Percentiles rank a stretch among this genome's conserved stretches.
Evolutionary conservation across 2,888 invertebrate species (phyloP).

Genomic region (Osmoderma eremita): DNA sequence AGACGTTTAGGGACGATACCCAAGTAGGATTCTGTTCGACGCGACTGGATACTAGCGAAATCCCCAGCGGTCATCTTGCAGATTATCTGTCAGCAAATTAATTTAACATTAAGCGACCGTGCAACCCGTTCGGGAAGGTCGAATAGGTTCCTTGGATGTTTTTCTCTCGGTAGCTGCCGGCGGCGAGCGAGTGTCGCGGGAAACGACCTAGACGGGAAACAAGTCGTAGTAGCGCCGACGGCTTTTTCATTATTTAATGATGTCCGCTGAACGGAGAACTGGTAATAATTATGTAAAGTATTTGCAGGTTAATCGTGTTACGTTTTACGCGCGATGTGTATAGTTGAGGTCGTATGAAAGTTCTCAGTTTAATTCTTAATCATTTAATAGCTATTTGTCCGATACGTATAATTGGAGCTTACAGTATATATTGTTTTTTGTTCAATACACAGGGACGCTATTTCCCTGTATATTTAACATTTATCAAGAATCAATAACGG

Average conservation of each 20-base stretch:
- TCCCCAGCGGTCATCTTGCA: slow-evolving; percentile 14
- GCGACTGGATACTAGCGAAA: background rate
- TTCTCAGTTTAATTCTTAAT: background rate
- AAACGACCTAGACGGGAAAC: slow-evolving; percentile 27
- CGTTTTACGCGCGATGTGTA: slow-evolving; percentile 2
- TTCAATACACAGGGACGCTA: too few species aligned
- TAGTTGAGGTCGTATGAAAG: background rate
- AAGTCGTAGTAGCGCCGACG: slow-evolving; percentile 10
- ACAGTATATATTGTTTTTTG: too few species aligned
- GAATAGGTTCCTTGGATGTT: slow-evolving; percentile 16
- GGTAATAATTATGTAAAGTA: slow-evolving; percentile 31
- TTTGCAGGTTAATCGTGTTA: slow-evolving; percentile 2
- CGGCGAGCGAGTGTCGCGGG: background rate
- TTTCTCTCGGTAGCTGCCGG: slow-evolving; percentile 7
- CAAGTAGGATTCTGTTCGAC: slow-evolving; percentile 10
- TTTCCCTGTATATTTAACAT: too few species aligned
- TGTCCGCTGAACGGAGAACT: background rate
- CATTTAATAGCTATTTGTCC: too few species aligned
- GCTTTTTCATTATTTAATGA: slow-evolving; percentile 29
- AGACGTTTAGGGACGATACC: too few species aligned
- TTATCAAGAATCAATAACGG: too few species aligned
- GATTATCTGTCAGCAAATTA: slow-evolving; percentile 32
- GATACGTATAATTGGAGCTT: too few species aligned
- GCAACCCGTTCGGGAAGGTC: slow-evolving; percentile 34
- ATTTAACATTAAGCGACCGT: slow-evolving; percentile 32